Evolutionary conservation across 2,797 vertebrate species (phyloP), one percentile per base, ranked within the genome.

Genomic region (Sebastes variabilis): DNA sequence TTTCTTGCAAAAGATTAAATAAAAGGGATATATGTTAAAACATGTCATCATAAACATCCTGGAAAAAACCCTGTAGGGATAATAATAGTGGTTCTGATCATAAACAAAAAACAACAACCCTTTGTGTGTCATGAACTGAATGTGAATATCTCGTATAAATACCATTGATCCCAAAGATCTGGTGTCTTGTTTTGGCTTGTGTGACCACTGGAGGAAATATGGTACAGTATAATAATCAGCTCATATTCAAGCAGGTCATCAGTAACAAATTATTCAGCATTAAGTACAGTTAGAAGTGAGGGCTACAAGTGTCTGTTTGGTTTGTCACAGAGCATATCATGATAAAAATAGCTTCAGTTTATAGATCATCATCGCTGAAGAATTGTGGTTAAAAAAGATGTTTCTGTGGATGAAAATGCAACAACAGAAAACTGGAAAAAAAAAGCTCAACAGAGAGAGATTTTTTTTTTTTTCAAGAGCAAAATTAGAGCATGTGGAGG

Each of bases 401-500:
- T 32, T 64, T 79, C 49, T 76, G 24, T 55, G 72, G 66, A 68
- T 72, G 58, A 72, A 87, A 83, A 59, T 70, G 52, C 8, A 86
- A 82, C 68, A 81, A 86, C 78, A 84, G 54, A 70, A 72, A 67
- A 38, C 73, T 77, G 66, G 14, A 71, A 34, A 61, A 46, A 73
- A 73, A 56, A 79, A 24, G 14, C 64, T 71, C 61, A 66, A 62
- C 66, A 80, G 60, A 85, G 80, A 55, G 29, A 38, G 66, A 52
- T n/a, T 30, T 49, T 66, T 78, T 61, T 59, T 75, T 81, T 79
- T 78, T 86, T 77, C 30, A 80, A 78, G 87, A 87, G 87, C 88
- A 84, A 69, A 91, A 90, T 88, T 81, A 91, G 89, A 91, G 89
- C 86, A 8, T 92, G 90, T 90, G 92, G 92, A 90, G 92, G 92